Conservation (phyloP, 2,888 invertebrate species). For the Apotomis turbidana region DNA sequence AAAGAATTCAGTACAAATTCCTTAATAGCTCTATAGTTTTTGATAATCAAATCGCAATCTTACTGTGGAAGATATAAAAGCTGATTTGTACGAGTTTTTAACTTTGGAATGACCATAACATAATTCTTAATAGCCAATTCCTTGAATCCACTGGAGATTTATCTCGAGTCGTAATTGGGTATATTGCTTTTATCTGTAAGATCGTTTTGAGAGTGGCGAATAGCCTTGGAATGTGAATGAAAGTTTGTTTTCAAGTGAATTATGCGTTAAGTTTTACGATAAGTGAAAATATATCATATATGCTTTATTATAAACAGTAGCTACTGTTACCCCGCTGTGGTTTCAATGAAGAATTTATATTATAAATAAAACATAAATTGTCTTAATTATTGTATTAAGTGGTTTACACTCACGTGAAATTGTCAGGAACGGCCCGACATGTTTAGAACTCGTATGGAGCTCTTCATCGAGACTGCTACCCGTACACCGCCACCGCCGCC, state of each 20-base stretch:
- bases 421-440: too few relatives aligned
- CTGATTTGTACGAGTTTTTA: background rate
- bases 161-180: constrained; percentile 21
- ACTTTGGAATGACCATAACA: constrained; percentile 2
- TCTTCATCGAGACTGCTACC: too few relatives aligned
- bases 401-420: too few relatives aligned
- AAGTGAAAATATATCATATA: too few relatives aligned
- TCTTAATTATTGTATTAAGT: too few relatives aligned
- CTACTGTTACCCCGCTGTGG: too few relatives aligned
- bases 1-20: constrained; percentile 44
- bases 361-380: too few relatives aligned
- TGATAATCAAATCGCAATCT: constrained; percentile 3
- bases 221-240: constrained; percentile 13
- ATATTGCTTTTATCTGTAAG: constrained; percentile 11
- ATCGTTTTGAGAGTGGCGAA: constrained; percentile 2
- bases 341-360: too few relatives aligned
- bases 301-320: too few relatives aligned
- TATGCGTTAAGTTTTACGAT: too few relatives aligned
- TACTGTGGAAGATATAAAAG: constrained; percentile 17
- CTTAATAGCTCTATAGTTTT: background rate
- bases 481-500: too few relatives aligned
- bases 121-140: constrained; percentile 6
- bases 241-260: background rate
- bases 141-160: constrained; percentile 27
- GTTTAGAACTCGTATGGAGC: too few relatives aligned